A percentile compares a stretch with the other conserved stretches of the same genome.
phyloP scores from a whole-genome alignment of 1,140 invertebrate genomes.

The Nixonia krombeini region DNA sequence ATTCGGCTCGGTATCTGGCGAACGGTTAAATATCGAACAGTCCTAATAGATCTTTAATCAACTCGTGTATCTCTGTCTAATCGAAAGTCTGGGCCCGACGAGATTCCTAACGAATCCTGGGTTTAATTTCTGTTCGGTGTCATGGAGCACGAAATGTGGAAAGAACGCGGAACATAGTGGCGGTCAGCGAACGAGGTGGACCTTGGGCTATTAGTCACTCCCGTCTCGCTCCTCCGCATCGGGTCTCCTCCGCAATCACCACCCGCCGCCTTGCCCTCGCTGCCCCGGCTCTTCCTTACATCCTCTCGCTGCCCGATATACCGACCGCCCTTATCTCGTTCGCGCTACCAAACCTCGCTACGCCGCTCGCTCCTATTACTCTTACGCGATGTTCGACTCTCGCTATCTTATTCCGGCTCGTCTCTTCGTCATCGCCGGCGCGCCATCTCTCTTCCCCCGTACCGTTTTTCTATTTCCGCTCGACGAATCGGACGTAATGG shows the following conservation, averaged over 20 bases:
- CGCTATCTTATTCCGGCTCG: conserved; percentile 53
- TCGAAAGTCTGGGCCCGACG: no score
- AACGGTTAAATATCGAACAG: no score
- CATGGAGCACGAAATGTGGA: conserved; percentile 26
- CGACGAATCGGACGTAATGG: not conserved
- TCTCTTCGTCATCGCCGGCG: conserved; percentile 35
- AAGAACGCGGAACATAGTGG: conserved; percentile 41
- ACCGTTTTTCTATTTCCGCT: not conserved
- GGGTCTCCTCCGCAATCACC: conserved; percentile 52
- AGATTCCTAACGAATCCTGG: no score
- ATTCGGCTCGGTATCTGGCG: no score
- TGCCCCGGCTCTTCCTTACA: not conserved
- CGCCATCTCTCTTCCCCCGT: conserved; percentile 30
- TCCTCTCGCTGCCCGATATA: conserved; percentile 32
- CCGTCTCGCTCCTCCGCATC: conserved; percentile 19
- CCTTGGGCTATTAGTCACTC: conserved; percentile 55
- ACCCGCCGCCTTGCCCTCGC: conserved; percentile 25
- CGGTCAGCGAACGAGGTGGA: conserved; percentile 48
- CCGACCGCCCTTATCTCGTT: conserved; percentile 54
- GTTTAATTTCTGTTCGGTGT: no score
- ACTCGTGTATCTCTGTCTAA: no score
- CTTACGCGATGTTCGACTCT: conserved; percentile 49
- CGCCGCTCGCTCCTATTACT: conserved; percentile 58
- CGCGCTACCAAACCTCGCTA: conserved; percentile 40
- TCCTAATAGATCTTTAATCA: no score